Evolutionary conservation across 2,113 vertebrate species (phyloP).

Genomic region (Lontra canadensis): DNA sequence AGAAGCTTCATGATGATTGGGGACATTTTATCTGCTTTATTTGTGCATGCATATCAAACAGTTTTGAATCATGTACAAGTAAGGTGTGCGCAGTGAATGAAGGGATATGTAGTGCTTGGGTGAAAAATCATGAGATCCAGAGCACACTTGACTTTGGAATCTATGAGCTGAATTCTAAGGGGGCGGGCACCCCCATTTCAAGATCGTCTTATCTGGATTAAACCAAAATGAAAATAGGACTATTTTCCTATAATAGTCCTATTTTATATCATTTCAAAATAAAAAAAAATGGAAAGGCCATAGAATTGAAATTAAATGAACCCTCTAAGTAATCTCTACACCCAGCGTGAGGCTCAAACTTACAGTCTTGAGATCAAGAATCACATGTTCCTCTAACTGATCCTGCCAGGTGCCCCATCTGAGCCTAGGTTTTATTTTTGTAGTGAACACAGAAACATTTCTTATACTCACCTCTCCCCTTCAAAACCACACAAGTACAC

Average conservation of each 20-base stretch:
- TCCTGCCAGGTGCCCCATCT: not conserved
- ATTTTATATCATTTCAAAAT: not conserved
- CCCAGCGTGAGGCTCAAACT: not conserved
- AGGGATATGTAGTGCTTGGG: not conserved
- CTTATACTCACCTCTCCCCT: not conserved
- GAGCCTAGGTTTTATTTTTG: not conserved
- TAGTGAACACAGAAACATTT: not conserved
- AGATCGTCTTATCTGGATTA: not conserved
- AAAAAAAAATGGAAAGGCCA: not conserved
- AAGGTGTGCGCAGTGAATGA: not conserved
- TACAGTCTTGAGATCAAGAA: not conserved
- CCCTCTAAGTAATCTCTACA: not conserved
- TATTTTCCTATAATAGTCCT: too few relatives aligned
- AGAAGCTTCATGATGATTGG: not conserved
- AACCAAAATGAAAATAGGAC: not conserved
- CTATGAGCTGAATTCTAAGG: not conserved
- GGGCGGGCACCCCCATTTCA: not conserved
- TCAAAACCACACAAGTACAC: not conserved
- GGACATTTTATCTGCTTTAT: not conserved
- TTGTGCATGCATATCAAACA: fast-evolving
- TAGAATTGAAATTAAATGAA: not conserved
- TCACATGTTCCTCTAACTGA: not conserved
- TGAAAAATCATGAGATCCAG: not conserved
- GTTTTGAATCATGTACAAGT: not conserved
- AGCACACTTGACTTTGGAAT: not conserved